A percentile compares a stretch with the other conserved stretches of the same genome.
Evolutionary conservation across 2,888 invertebrate genomes (phyloP).

Genomic region (Hydrotaea cyrtoneurina): DNA sequence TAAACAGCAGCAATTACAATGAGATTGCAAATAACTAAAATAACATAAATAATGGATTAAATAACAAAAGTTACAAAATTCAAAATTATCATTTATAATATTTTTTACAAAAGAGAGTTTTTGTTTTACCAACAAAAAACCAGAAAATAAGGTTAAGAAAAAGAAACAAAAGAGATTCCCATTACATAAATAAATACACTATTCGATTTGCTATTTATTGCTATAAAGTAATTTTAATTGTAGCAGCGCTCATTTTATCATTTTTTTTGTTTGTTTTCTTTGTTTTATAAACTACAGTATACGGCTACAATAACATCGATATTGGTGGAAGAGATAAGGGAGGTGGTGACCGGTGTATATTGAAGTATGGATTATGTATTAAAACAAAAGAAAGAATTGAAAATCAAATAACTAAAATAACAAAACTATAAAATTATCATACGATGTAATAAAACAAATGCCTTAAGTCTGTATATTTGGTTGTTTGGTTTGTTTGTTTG

Average conservation of each 20-base stretch:
- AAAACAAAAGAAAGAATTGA: neutral
- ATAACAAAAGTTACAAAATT: no score
- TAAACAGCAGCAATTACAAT: neutral
- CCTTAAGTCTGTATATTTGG: constrained; percentile 61
- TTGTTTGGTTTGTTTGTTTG: constrained; percentile 44
- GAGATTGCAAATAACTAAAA: no score
- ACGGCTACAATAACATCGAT: constrained; percentile 10
- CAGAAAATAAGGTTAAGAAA: neutral
- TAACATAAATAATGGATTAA: no score
- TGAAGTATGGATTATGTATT: neutral
- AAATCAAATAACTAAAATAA: constrained; percentile 3
- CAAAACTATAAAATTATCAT: constrained; percentile 28
- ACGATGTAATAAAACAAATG: constrained; percentile 53
- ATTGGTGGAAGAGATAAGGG: neutral
- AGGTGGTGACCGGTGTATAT: constrained; percentile 16
- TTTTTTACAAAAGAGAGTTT: neutral
- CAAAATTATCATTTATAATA: no score
- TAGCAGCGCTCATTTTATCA: neutral
- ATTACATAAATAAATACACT: neutral
- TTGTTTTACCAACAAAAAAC: no score
- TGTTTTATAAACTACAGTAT: no score
- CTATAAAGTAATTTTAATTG: neutral
- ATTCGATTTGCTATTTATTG: neutral
- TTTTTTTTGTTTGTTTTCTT: constrained; percentile 13
- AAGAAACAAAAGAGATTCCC: neutral